Evolutionary conservation across 2,888 invertebrate genomes (phyloP), one percentile per base, ranked within the genome.

Genomic region (Sarcophaga variegata): DNA sequence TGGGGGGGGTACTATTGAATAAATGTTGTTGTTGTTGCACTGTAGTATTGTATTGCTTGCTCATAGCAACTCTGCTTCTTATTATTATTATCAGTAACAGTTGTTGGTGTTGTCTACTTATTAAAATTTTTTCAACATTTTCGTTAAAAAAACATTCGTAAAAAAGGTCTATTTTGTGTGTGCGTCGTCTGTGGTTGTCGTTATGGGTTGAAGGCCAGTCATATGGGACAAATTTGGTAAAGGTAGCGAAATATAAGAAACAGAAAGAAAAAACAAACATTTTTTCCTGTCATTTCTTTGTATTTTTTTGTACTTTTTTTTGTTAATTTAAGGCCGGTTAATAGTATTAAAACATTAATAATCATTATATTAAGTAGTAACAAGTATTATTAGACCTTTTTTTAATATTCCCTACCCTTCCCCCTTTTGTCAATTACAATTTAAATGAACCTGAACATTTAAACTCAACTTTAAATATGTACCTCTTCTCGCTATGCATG

Each of bases 131-230:
- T 54, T 54, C 54, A 54, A 54, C 54, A 54, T 54, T 54, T 54
- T 54, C 17, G 12, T 4, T 14, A 54, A 54, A 54, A 11, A 49
- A 11, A 49, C 14, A 49, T 49, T 49, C 49, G 49, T 14, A 49
- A 11, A 49, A 49, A 12, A 54, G 54, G 54, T 17, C 0, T 14
- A 3, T 0, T 54, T 54, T 17, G 14, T 17, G 54, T 17, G 12
- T 54, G 54, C 4, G 4, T 12, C 4, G 4, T 12, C 2, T 54
- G 17, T 54, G 1, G 2, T 63, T 63, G 37, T 69, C 49, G 8
- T 81, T 76, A 54, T 70, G 75, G 47, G 69, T 83, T 83, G 77
- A 83, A 83, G 83, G 83, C 62, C 77, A 83, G 71, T 77, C 78
- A 83, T 60, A 66, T 60, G 49, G 66, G 67, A 66, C 77, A 78